Conservation (phyloP, 2,797 vertebrate species). For the Syngnathus rostellatus region DNA sequence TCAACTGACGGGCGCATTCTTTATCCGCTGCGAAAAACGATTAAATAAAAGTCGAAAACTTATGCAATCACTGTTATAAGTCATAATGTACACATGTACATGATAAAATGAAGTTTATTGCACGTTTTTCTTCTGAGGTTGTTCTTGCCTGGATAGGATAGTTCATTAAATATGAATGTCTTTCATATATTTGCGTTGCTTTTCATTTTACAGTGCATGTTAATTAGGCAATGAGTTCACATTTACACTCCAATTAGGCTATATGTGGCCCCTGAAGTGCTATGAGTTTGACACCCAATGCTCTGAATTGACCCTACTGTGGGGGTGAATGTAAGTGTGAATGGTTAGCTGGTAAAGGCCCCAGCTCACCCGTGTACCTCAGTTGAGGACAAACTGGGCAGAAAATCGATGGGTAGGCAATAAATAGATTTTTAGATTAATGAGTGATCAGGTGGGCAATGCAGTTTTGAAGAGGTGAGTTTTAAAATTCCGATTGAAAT, state of each 20-base stretch:
- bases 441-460: background rate
- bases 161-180: background rate
- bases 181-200: background rate
- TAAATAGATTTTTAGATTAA: background rate
- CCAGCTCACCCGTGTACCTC: too few relatives aligned
- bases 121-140: background rate
- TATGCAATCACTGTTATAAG: slow-evolving; percentile 1
- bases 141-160: background rate
- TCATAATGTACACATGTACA: background rate
- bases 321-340: background rate
- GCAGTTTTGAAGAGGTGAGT: background rate
- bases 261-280: background rate
- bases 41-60: background rate
- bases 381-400: background rate
- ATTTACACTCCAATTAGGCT: background rate
- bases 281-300: background rate
- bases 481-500: background rate
- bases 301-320: background rate
- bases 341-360: background rate
- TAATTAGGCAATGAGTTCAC: background rate
- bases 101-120: background rate
- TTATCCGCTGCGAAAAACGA: background rate
- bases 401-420: background rate
- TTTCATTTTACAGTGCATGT: background rate
- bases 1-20: background rate